Conservation (phyloP, 1,140 invertebrate genomes). For the Drosophila bocki region DNA sequence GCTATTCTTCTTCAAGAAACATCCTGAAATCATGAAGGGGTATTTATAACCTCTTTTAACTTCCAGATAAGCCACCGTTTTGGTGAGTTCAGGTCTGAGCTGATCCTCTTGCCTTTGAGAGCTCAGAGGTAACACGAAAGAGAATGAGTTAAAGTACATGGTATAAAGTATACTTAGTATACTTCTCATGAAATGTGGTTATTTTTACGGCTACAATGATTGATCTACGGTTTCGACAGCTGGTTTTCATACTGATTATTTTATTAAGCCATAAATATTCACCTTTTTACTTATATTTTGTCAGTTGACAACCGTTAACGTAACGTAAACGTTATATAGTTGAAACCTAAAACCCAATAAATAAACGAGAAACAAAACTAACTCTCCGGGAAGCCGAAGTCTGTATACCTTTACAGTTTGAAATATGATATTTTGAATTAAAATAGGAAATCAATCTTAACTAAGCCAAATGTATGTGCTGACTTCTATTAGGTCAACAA, state of each 20-base stretch:
- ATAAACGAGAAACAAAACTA: not conserved
- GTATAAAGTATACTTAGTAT: not conserved
- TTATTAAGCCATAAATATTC: no score
- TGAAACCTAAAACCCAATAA: not conserved
- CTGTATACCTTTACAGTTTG: not conserved
- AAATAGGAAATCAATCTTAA: not conserved
- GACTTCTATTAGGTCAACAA: no score
- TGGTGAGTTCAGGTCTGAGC: no score
- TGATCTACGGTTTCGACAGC: constrained; percentile 1
- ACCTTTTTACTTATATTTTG: not conserved
- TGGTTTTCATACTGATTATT: constrained; percentile 3
- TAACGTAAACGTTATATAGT: not conserved
- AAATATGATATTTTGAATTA: no score
- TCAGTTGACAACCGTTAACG: not conserved
- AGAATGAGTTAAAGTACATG: no score
- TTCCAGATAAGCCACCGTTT: not conserved
- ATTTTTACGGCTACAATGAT: not conserved
- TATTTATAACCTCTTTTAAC: not conserved
- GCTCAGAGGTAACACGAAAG: no score
- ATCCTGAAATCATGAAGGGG: not conserved
- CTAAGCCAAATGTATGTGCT: no score
- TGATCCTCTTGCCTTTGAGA: no score
- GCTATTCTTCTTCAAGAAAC: no score
- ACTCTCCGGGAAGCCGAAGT: not conserved
- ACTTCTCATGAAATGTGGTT: not conserved